Percentiles rank a stretch among this genome's conserved stretches.
Evolutionary conservation across 2,888 invertebrate genomes (phyloP).

Genomic region (Eupithecia vulgata): DNA sequence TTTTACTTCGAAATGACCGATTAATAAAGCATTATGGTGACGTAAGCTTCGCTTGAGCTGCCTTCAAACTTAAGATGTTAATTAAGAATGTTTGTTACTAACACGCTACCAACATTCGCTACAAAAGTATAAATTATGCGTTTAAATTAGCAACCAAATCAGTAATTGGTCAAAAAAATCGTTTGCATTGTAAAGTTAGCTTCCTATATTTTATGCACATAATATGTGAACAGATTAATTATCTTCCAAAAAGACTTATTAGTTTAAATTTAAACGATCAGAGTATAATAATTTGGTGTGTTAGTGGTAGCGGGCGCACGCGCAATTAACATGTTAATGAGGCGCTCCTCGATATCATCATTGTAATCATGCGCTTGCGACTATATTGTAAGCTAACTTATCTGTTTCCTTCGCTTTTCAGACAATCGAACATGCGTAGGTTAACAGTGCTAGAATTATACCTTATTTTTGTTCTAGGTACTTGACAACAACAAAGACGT

Average conservation of each 20-base stretch:
- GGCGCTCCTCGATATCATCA: conserved; percentile 78
- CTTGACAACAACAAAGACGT: conserved; percentile 26
- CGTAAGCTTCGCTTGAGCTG: conserved; percentile 48
- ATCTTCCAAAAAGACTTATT: conserved; percentile 29
- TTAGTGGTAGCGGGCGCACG: conserved; percentile 50
- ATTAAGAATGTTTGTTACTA: background rate
- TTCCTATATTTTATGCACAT: conserved; percentile 10
- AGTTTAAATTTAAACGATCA: conserved; percentile 47
- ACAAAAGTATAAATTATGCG: background rate
- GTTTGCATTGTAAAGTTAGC: conserved; percentile 1
- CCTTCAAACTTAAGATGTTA: conserved; percentile 7
- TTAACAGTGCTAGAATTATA: conserved; percentile 10
- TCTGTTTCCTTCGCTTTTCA: conserved; percentile 61
- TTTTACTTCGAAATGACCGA: conserved; percentile 65
- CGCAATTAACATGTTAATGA: conserved; percentile 83
- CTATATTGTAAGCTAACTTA: conserved; percentile 74
- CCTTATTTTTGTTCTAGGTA: background rate
- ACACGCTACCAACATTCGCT: background rate
- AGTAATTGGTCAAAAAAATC: background rate
- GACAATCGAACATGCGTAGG: conserved; percentile 57
- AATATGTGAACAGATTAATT: conserved; percentile 24
- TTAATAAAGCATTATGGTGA: conserved; percentile 72
- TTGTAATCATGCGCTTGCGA: conserved; percentile 75
- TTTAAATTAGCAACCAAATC: background rate
- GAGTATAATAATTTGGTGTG: conserved; percentile 56